Evolutionary conservation across 2,113 vertebrate genomes (phyloP).

Genomic region (Caracal caracal): DNA sequence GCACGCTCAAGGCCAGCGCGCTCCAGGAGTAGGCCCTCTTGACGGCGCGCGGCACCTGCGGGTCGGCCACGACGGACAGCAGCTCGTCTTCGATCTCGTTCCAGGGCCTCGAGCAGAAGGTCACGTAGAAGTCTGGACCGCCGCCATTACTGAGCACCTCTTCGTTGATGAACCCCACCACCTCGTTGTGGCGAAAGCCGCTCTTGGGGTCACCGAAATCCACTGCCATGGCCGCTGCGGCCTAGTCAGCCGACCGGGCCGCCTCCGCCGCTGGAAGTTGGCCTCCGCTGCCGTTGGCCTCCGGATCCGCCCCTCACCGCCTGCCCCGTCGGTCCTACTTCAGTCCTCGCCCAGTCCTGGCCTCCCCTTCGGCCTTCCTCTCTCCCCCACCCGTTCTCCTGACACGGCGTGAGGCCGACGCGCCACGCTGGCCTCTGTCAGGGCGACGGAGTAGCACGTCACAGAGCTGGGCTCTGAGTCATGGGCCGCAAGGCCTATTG

Average conservation of each 20-base stretch:
- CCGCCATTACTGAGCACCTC: constrained; percentile 23
- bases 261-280: rapidly evolving
- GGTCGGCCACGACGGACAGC: not conserved
- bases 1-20: not conserved
- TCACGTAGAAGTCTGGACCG: not conserved
- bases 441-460: not conserved
- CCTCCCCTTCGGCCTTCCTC: not conserved
- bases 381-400: not conserved
- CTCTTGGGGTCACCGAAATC: not conserved
- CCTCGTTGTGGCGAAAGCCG: constrained; percentile 32
- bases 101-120: not conserved
- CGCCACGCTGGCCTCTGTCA: not conserved
- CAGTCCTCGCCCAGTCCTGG: not conserved
- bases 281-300: not conserved
- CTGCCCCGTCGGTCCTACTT: not conserved
- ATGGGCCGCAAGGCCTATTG: not conserved
- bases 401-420: not conserved
- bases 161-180: constrained; percentile 37
- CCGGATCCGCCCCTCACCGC: not conserved
- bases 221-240: not conserved
- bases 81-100: constrained; percentile 9
- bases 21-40: constrained; percentile 55
- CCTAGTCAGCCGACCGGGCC: not conserved
- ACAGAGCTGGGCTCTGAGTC: not conserved
- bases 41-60: rapidly evolving